Evolutionary conservation across 2,797 vertebrate species (phyloP).

Genomic region (Esox masquinongy): DNA sequence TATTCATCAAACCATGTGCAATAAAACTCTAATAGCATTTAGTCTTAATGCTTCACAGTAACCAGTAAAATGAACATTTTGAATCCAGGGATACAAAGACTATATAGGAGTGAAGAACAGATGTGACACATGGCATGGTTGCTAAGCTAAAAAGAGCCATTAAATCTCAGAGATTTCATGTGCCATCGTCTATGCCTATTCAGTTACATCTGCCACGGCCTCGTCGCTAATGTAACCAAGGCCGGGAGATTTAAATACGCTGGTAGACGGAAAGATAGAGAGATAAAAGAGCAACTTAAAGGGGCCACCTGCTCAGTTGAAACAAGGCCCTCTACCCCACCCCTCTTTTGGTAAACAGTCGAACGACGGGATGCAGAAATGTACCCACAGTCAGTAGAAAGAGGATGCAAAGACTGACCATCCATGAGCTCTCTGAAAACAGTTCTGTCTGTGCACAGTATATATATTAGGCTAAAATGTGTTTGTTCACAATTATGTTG

Average conservation of each 20-base stretch:
- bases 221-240: constrained; percentile 72
- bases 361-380: not conserved
- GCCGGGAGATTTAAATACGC: constrained; percentile 51
- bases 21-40: not conserved
- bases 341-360: not conserved
- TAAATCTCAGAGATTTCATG: constrained; percentile 28
- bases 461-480: too few species aligned
- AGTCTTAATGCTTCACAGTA: not conserved
- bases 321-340: not conserved
- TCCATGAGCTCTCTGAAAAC: not conserved
- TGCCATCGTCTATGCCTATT: constrained; percentile 29
- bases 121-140: constrained; percentile 8
- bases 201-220: constrained; percentile 45
- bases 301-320: not conserved
- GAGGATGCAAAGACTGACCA: not conserved
- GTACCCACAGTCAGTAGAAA: not conserved
- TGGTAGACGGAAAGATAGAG: constrained; percentile 51
- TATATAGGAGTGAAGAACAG: not conserved
- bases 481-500: too few species aligned
- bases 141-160: constrained; percentile 15
- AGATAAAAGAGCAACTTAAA: constrained; percentile 42
- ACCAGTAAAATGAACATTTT: not conserved
- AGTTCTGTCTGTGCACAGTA: too few species aligned
- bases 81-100: not conserved
- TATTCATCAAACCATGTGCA: not conserved